A percentile compares a stretch with the other conserved stretches of the same genome.
phyloP scores from a whole-genome alignment of 1,140 invertebrate species.

The Venturia canescens region DNA sequence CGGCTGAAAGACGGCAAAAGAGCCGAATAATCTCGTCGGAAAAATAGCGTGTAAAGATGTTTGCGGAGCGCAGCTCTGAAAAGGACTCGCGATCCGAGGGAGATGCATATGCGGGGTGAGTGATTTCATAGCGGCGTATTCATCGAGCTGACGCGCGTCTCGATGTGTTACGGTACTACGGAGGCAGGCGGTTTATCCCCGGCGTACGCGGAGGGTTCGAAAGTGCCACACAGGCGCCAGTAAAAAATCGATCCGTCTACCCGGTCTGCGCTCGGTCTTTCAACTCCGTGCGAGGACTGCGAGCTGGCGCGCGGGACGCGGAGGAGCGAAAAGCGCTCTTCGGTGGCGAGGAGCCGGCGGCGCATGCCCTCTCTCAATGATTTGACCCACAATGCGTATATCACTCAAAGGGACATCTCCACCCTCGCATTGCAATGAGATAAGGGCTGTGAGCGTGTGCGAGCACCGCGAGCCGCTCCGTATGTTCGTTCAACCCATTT shows the following conservation, averaged over 20 bases:
- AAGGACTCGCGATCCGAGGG: background rate
- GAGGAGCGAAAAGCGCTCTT: background rate
- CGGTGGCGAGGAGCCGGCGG: background rate
- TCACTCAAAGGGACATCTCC: background rate
- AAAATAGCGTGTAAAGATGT: background rate
- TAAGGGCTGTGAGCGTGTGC: background rate
- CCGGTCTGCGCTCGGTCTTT: slow-evolving; percentile 52
- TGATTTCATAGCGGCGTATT: background rate
- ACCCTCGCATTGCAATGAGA: background rate
- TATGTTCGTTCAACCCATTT: background rate
- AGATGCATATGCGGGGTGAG: slow-evolving; percentile 3
- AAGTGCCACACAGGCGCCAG: slow-evolving; percentile 56
- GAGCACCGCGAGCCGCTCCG: background rate
- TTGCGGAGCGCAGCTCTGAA: background rate
- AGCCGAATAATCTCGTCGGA: too few relatives aligned
- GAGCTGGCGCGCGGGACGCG: too few relatives aligned
- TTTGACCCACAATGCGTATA: slow-evolving; percentile 18
- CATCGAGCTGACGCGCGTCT: background rate
- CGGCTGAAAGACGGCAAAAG: too few relatives aligned
- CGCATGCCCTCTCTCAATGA: slow-evolving; percentile 14
- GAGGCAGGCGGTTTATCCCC: too few relatives aligned
- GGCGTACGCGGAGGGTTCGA: background rate
- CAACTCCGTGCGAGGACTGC: too few relatives aligned
- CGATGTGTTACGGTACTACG: too few relatives aligned
- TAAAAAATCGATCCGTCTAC: slow-evolving; percentile 68